Percentiles rank a stretch among this genome's conserved stretches.
Evolutionary conservation across 2,888 invertebrate species (phyloP).

Genomic region (Halocaridina rubra): DNA sequence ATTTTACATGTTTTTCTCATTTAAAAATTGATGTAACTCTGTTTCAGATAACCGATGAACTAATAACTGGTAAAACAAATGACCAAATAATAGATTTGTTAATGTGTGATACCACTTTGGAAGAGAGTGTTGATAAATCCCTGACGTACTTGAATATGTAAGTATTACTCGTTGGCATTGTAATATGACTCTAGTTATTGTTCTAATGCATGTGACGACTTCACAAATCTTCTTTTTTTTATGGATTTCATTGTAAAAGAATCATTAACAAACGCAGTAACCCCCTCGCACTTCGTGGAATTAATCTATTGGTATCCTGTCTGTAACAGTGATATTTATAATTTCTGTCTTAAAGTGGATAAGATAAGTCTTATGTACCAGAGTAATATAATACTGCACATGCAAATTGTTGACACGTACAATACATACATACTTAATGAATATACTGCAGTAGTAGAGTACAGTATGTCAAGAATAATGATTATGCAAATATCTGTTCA

Average conservation of each 20-base stretch:
- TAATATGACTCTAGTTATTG: background rate
- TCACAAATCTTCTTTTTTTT: background rate
- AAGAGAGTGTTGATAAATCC: constrained; percentile 28
- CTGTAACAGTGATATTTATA: background rate
- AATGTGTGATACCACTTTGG: constrained; percentile 23
- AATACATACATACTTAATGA: too few species aligned
- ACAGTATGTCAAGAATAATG: too few species aligned
- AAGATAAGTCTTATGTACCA: too few species aligned
- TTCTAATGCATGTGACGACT: background rate
- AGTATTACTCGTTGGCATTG: background rate
- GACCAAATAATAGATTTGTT: constrained; percentile 31
- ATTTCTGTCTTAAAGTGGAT: too few species aligned
- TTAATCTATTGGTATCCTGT: background rate
- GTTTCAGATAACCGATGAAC: constrained; percentile 30
- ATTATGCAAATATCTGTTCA: too few species aligned
- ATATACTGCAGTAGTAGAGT: too few species aligned
- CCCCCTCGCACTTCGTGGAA: background rate
- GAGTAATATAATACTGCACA: too few species aligned
- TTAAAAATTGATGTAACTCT: too few species aligned
- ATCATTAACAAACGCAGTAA: background rate
- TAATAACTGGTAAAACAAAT: constrained; percentile 14
- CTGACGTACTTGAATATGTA: constrained; percentile 12
- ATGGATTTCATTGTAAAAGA: background rate
- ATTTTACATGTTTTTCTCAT: too few species aligned
- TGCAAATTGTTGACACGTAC: too few species aligned